Evolutionary conservation across 2,797 vertebrate genomes (phyloP), one percentile per base, ranked within the genome.

Genomic region (Peromyscus attwateri): DNA sequence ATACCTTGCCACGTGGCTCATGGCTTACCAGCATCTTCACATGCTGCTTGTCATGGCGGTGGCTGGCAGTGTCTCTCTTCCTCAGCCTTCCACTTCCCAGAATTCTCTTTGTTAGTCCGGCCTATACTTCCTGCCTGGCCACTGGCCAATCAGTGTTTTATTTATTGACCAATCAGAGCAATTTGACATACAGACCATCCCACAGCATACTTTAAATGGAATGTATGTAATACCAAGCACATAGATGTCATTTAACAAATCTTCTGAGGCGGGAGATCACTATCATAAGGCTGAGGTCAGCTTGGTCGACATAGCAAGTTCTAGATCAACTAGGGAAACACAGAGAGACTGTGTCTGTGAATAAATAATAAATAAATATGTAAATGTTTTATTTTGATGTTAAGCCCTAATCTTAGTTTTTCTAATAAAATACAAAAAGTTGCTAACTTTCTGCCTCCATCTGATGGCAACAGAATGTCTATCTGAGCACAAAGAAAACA

Each of bases 401-500:
- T 57, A 95, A 82, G 40, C 37, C 25, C 34, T 77, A 73, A 84
- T 81, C 85, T 40, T 46, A n/a, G 34, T 55, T 81, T 95, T 71
- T 19, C 76, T 73, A 84, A 76, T 77, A 92, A 60, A 92, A 76
- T n/a, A n/a, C 40, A 34, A 57, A 64, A n/a, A 57, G 16, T 31
- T 66, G 16, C 46, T 82, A 77, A 79, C 27, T 64, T 76, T 82
- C 57, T 75, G 12, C 77, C 19, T 85, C 46, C 57, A 46, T 9
- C 9, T 13, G 25, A 75, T 52, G 49, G 13, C 70, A 4, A 49
- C 76, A 85, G 37, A 19, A 34, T 66, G 43, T 83, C 49, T 52
- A 60, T 68, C 43, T 76, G 55, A 70, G 34, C 43, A 71, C 40
- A 25, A 7, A 71, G 55, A 84, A 93, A 57, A 64, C 43, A 94